A percentile compares a stretch with the other conserved stretches of the same genome.
phyloP scores from a whole-genome alignment of 2,113 vertebrate genomes.

The Phaethornis superciliosus region DNA sequence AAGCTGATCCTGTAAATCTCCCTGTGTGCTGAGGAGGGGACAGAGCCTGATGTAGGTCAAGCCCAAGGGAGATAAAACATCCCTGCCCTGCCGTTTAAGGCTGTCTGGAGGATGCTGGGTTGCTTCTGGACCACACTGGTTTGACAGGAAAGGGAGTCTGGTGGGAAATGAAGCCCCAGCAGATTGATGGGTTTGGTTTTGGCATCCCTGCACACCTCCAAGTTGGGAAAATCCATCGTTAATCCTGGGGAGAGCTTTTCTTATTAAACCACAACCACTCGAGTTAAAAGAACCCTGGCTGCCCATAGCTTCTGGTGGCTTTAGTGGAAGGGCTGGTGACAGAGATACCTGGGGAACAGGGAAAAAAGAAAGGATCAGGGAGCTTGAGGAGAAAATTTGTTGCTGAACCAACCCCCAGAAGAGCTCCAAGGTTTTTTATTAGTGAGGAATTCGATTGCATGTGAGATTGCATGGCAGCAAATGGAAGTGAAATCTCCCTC shows the following conservation, averaged over 20 bases:
- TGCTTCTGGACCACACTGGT: background rate
- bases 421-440: background rate
- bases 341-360: background rate
- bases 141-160: background rate
- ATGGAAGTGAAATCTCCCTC: background rate
- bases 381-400: background rate
- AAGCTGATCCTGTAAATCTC: constrained; percentile 6
- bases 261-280: background rate
- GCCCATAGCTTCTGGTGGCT: background rate
- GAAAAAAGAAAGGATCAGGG: background rate
- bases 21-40: rapidly evolving
- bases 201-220: background rate
- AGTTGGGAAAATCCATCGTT: background rate
- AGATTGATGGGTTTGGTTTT: constrained; percentile 32
- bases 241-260: background rate
- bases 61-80: background rate
- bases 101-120: background rate
- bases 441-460: background rate
- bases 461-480: no score
- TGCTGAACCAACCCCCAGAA: background rate
- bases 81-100: background rate
- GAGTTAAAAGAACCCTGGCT: background rate
- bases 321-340: background rate
- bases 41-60: background rate
- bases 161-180: background rate